phyloP scores from a whole-genome alignment of 2,113 vertebrate species.

The Eulacestoma nigropectus region DNA sequence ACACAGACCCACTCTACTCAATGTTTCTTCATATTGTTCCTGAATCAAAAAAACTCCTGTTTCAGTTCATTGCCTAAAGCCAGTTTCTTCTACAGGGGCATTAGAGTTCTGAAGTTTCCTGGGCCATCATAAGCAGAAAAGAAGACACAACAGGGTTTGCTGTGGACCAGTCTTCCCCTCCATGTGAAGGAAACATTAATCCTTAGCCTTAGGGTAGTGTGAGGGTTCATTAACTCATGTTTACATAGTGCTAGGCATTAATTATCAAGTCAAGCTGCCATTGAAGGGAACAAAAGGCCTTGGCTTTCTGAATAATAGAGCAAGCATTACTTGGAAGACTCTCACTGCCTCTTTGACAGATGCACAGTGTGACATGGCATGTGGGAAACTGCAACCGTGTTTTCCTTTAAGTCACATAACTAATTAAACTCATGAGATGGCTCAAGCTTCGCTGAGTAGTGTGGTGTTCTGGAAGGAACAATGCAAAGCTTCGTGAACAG shows the following conservation, averaged over 20 bases:
- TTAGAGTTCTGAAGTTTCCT: not conserved
- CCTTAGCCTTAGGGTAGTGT: not conserved
- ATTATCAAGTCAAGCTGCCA: conserved; percentile 47
- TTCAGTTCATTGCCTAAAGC: not conserved
- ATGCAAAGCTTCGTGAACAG: not conserved
- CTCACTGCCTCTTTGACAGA: conserved; percentile 27
- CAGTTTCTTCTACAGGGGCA: not conserved
- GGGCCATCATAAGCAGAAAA: not conserved
- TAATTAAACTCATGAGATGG: conserved; percentile 8
- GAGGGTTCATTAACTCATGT: conserved; percentile 48
- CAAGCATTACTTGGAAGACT: not conserved
- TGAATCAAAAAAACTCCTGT: not conserved
- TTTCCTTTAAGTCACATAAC: conserved; percentile 35
- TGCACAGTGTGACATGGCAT: not conserved
- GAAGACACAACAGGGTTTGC: not conserved
- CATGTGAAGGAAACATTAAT: not conserved
- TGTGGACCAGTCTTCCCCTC: not conserved
- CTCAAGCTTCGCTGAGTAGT: not conserved
- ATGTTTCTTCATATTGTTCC: not conserved
- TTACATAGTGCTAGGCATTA: conserved; percentile 35
- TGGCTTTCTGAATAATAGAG: conserved; percentile 28
- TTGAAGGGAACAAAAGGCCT: conserved; percentile 20
- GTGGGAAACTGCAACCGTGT: not conserved
- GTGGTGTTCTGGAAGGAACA: not conserved
- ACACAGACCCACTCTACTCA: not conserved